phyloP scores from a whole-genome alignment of 2,888 invertebrate genomes.

The Melipona beecheii region DNA sequence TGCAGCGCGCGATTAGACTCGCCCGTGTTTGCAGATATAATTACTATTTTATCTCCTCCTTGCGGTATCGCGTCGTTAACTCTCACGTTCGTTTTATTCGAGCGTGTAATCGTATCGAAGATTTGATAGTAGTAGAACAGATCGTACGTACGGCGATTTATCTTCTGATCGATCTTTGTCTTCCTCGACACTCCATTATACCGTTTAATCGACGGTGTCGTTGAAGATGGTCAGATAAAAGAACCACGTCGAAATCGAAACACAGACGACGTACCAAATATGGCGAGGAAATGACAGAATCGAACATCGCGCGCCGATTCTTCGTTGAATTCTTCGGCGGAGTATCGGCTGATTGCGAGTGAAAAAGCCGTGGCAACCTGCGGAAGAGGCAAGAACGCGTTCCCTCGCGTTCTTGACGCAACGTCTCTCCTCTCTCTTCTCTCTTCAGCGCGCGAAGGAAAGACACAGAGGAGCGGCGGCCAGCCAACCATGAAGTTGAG shows the following conservation, averaged over 20 bases:
- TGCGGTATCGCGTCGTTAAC: neutral
- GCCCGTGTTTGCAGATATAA: neutral
- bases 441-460: constrained; percentile 68
- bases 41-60: neutral
- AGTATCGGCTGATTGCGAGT: constrained; percentile 48
- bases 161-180: constrained; percentile 24
- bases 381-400: constrained; percentile 69
- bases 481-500: constrained; percentile 80
- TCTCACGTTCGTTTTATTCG: neutral
- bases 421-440: constrained; percentile 64
- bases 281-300: constrained; percentile 48
- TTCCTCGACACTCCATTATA: constrained; percentile 6
- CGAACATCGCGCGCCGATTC: constrained; percentile 59
- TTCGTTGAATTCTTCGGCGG: constrained; percentile 62
- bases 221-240: neutral
- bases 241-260: constrained; percentile 5
- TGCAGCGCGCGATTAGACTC: constrained; percentile 5
- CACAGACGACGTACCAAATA: constrained; percentile 42
- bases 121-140: neutral
- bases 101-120: neutral
- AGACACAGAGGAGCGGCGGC: constrained; percentile 76
- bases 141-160: neutral
- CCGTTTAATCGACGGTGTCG: constrained; percentile 15
- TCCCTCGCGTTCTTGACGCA: constrained; percentile 68
- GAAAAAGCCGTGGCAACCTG: constrained; percentile 65